Evolutionary conservation across 2,797 vertebrate species (phyloP), one percentile per base, ranked within the genome.

Genomic region (Hybognathus amarus): DNA sequence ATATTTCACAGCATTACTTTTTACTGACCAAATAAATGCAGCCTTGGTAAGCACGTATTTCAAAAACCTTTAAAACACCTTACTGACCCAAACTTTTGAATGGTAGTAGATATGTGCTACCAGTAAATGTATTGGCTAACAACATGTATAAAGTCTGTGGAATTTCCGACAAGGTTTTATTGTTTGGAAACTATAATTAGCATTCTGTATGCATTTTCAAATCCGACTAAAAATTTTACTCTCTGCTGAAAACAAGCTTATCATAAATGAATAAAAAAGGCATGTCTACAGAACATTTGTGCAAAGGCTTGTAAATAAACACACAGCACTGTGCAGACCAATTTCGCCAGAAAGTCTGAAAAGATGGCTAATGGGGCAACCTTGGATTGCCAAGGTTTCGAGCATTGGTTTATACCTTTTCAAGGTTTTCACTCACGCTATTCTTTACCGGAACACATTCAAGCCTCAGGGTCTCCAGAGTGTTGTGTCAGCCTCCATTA

Each of bases 181-280:
- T 30, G 27, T 64, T 63, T 52, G 27, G 87, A 50, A 85, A 86
- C 82, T 91, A 92, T 91, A 77, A 61, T 76, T 5, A 77, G 36
- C 66, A n/a, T 20, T 27, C 66, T 18, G 93, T 93, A 89, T 59
- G 61, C 67, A 66, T 87, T 85, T 63, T 63, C 59, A 63, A 63
- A 63, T 63, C 24, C 6, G 24, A 30, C 13, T 30, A 13, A 30
- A 63, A 63, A 7, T 63, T 3, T 0, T 1, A 63, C 13, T 63
- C 30, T 27, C 24, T 61, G 85, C 52, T 22, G 80, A 67, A 42
- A 86, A 89, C 45, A 52, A 71, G 52, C 36, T 61, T 73, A 17
- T 33, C 56, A 80, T 61, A 36, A 71, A 63, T 36, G 1, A 15
- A 36, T 50, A 61, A 64, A 74, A 36, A 59, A 1, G 40, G 17